Evolutionary conservation across 2,113 vertebrate genomes (phyloP).

Genomic region (Cryptomyrus ogoouensis): DNA sequence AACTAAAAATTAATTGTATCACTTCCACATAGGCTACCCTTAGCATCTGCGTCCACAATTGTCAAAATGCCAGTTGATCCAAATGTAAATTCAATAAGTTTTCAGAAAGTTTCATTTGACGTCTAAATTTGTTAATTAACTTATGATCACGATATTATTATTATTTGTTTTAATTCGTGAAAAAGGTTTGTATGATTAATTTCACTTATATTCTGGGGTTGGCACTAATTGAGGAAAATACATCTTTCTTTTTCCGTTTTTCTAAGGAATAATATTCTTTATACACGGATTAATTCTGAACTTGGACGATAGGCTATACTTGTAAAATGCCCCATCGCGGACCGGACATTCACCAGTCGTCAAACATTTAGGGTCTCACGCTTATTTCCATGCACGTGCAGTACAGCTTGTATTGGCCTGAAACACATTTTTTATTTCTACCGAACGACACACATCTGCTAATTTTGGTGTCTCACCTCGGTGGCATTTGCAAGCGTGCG

Average conservation of each 20-base stretch:
- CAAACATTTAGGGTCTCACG: neutral
- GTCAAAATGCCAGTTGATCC: neutral
- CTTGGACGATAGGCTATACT: neutral
- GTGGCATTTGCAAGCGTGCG: neutral
- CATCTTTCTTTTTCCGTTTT: neutral
- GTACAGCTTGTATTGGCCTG: neutral
- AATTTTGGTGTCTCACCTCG: neutral
- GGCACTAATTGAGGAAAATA: neutral
- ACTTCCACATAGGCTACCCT: neutral
- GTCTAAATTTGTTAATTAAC: neutral
- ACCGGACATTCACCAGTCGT: neutral
- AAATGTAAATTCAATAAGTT: neutral
- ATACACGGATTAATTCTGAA: neutral
- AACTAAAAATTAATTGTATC: neutral
- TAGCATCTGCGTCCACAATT: neutral
- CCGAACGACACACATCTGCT: neutral
- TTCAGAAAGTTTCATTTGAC: neutral
- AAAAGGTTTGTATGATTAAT: neutral
- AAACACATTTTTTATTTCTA: neutral
- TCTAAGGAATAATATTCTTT: neutral
- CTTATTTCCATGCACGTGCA: neutral
- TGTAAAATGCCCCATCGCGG: neutral
- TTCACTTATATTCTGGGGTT: neutral
- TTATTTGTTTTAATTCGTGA: neutral
- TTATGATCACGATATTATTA: neutral